Base-by-base conservation (phyloP, 2,113 vertebrate species). In the Laticauda colubrina region DNA sequence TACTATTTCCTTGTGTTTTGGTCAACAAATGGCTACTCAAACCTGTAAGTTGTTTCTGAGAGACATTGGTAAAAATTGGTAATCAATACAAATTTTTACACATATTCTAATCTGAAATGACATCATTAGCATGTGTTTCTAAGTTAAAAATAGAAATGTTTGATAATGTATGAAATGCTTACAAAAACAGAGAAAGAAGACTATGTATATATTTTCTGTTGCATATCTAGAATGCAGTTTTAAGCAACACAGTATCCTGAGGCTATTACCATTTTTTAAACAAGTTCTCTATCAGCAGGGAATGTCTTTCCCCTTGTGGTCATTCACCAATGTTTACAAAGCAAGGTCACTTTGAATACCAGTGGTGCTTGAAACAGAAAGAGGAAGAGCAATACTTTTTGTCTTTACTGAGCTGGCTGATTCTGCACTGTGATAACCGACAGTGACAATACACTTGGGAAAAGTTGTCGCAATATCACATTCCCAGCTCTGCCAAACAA, bases 311-410 rank as follows among this genome's bases (percentile, higher is more conserved):
- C 93, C 93, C 95, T 75, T 94, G 94, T 56, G 96, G 94, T 96
- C 95, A 95, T 94, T 97, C 97, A 96, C 94, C 89, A 92, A 94
- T 97, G 96, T 97, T 97, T 96, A 96, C 96, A 95, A 97, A 94
- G 90, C 95, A 97, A 98, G 96, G 96, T 97, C 97, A 97, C 96
- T 97, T 97, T 96, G 95, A 97, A 97, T 97, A 96, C 95, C 96
- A 96, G 93, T 91, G 92, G 88, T 93, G 96, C 94, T 96, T 91
- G 94, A 94, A 95, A 95, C 91, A 93, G 94, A 92, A 94, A 57
- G 91, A 95, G 56, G 51, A 92, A 94, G 95, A 92, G 91, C 94
- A 86, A 89, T 53, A 88, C 94, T 93, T 96, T 97, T 96, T 96
- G 94, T 97, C 95, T 97, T 97, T 95, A 96, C 94, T 94, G 94